Evolutionary conservation across 2,797 vertebrate species (phyloP).

Genomic region (Enteromius thamalakanensis): DNA sequence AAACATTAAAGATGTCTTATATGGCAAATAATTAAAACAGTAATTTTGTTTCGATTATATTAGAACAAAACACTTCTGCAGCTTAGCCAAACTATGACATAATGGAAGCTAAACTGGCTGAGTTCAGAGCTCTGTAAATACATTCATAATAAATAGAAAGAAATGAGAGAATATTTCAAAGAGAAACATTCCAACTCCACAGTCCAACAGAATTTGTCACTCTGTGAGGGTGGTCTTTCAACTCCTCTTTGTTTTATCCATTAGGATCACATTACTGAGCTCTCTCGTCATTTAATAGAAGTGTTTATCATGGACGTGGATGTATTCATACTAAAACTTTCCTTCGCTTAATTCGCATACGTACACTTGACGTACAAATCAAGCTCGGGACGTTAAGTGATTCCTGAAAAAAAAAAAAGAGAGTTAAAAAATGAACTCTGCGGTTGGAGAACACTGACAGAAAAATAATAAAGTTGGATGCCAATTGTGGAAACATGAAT

Average conservation of each 20-base stretch:
- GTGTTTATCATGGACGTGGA: not conserved
- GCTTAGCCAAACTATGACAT: conserved; percentile 48
- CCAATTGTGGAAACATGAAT: conserved; percentile 55
- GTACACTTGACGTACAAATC: conserved; percentile 26
- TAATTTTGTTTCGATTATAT: conserved; percentile 6
- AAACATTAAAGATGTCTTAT: conserved; percentile 6
- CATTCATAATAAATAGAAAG: conserved; percentile 46
- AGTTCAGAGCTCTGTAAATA: conserved; percentile 25
- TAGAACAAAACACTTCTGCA: conserved; percentile 48
- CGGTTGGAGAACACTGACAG: conserved; percentile 49
- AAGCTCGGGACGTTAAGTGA: conserved; percentile 9
- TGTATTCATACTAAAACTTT: conserved; percentile 19
- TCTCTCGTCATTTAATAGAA: conserved; percentile 36
- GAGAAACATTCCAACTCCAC: conserved; percentile 36
- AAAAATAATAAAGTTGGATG: conserved; percentile 59
- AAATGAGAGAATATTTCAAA: conserved; percentile 35
- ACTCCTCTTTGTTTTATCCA: conserved; percentile 48
- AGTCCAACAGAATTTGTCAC: conserved; percentile 40
- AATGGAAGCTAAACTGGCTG: conserved; percentile 49
- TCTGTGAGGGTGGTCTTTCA: conserved; percentile 56
- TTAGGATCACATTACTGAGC: conserved; percentile 31
- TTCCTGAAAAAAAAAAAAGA: not conserved
- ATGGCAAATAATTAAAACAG: conserved; percentile 25
- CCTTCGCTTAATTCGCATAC: conserved; percentile 1
- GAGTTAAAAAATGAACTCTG: conserved; percentile 23